A percentile compares a stretch with the other conserved stretches of the same genome.
Evolutionary conservation across 2,797 vertebrate species (phyloP).

Genomic region (Peromyscus nudipes): DNA sequence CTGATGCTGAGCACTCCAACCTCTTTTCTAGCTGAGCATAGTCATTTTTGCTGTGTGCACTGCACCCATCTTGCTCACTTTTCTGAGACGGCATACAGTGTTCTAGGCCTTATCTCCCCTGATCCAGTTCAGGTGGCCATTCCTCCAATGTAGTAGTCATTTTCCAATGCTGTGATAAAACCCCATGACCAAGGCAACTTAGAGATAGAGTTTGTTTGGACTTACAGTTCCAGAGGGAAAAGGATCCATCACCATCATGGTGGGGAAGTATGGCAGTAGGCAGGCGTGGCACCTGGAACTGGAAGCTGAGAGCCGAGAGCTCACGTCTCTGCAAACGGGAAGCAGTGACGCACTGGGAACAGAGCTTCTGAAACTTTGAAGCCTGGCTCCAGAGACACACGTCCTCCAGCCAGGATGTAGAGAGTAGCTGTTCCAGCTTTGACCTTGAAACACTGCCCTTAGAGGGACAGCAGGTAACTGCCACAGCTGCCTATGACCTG

Average conservation of each 20-base stretch:
- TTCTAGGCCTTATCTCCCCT: not conserved
- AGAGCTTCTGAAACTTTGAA: not conserved
- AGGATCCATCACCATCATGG: no score
- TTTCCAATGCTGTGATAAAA: not conserved
- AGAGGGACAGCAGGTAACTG: no score
- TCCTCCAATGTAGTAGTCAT: not conserved
- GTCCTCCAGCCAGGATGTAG: not conserved
- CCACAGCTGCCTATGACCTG: no score
- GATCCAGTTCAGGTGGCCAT: not conserved
- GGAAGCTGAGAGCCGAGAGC: not conserved
- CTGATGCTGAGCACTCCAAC: accelerated
- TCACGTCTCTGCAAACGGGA: not conserved
- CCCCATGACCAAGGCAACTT: not conserved
- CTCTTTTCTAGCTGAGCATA: not conserved
- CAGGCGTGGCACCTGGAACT: not conserved
- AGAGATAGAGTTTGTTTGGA: not conserved
- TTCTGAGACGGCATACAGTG: not conserved
- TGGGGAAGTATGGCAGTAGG: not conserved
- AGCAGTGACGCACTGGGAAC: not conserved
- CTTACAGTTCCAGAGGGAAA: not conserved
- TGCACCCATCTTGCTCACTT: accelerated
- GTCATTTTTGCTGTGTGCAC: not conserved
- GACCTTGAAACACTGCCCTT: no score
- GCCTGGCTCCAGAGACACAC: not conserved
- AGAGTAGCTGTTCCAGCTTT: no score